Evolutionary conservation across 2,888 invertebrate genomes (phyloP), one percentile per base, ranked within the genome.

Genomic region (Muscina levida): DNA sequence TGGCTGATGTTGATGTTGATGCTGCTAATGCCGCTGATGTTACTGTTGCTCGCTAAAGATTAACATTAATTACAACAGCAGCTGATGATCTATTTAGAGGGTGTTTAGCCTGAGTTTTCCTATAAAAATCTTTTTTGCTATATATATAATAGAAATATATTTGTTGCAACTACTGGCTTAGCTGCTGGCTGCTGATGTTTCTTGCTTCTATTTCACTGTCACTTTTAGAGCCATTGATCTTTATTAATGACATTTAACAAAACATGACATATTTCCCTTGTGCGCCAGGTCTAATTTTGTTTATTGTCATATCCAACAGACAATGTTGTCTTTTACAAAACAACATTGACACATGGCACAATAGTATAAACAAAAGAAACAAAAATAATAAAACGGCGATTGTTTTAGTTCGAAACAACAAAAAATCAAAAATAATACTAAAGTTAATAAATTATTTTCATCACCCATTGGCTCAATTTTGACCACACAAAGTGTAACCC

Each of bases 41-140:
- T 31, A 8, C 46, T 59, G 46, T 72, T 26, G 22, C 26, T n/a
- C n/a, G 62, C 65, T 57, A 73, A 72, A 78, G 78, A 73, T 73
- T 78, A 78, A 78, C 78, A 73, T 78, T 73, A 78, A 78, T 78
- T 73, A 73, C 70, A 17, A 48, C 78, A 78, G 73, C 78, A 78
- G 73, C 78, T 78, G 78, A 73, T 78, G 73, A 65, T 65, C 56
- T 19, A 67, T 51, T 67, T 37, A 65, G 17, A 57, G 72, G 72
- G 59, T 67, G 72, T 66, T 51, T 37, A 31, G 56, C 17, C 53
- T 13, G 53, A 39, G 37, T 37, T 37, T 59, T 59, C n/a, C n/a
- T n/a, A n/a, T n/a, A n/a, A n/a, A n/a, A 19, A 11, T 19, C 31
- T 31, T 31, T 31, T 51, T 19, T 51, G 51, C 22, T 6, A 22